Percentiles rank a stretch among this genome's conserved stretches.
Conservation (phyloP, 2,888 invertebrate genomes). For the Megastigmus dorsalis region DNA sequence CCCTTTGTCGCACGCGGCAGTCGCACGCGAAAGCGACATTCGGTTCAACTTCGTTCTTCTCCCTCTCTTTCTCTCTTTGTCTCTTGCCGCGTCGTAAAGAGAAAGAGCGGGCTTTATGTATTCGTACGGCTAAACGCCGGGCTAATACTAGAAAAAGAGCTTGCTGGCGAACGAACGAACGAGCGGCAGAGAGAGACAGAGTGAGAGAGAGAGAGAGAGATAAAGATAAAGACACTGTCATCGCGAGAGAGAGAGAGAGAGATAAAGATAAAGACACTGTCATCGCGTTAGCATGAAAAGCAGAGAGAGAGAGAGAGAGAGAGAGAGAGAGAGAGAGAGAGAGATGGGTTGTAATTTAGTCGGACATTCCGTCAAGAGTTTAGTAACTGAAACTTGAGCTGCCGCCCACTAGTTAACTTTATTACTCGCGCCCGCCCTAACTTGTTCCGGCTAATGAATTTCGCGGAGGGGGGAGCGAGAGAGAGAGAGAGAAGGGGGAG, state of each 20-base stretch:
- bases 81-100: not conserved
- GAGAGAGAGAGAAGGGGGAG: no score
- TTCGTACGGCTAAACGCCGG: no score
- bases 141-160: no score
- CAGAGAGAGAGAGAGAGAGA: no score
- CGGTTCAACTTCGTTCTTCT: not conserved
- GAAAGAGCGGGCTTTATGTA: not conserved
- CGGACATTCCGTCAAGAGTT: conserved; percentile 44
- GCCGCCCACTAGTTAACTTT: conserved; percentile 47
- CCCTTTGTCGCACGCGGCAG: no score
- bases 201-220: not conserved
- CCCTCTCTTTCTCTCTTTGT: no score
- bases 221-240: not conserved
- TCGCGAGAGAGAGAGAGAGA: not conserved
- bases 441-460: conserved; percentile 53
- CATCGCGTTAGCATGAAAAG: not conserved
- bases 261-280: not conserved
- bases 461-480: no score
- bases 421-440: conserved; percentile 43
- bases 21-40: conserved; percentile 2
- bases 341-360: conserved; percentile 34
- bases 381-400: conserved; percentile 50
- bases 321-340: no score
- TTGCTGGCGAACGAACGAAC: no score
- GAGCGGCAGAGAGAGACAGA: not conserved